Base-by-base conservation (phyloP, 1,140 invertebrate genomes). In the Geopemphigus sp. region DNA sequence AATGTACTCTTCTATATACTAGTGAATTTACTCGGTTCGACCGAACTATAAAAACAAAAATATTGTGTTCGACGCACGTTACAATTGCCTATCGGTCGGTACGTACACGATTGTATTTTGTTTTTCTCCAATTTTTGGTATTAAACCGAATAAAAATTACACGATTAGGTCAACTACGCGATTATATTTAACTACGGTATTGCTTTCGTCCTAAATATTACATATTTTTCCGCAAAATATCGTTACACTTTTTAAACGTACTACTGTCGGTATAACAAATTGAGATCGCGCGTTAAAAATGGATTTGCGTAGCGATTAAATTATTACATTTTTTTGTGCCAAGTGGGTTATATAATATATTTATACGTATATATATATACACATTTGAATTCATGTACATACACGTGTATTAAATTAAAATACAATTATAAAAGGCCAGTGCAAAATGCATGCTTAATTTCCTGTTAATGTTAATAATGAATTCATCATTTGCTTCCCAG, bases 391-490 rank as follows among this genome's bases (percentile, higher is more conserved):
- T 22, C 14, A 59, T 63, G 8, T 39, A 39, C 32, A 39, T 8
- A 39, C 32, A 39, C 32, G 8, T 8, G 8, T 8, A 45, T 61
- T 45, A 61, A 78, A 78, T 47, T 50, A 61, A 61, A 78, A 26
- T 63, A 78, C 50, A 78, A 63, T 78, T 78, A 78, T 78, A 78
- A 78, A 78, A 78, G 54, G 74, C 74, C 57, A 78, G 74, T 78
- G 74, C 74, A 78, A 78, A 78, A 78, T 78, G 74, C 74, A 78
- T 78, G 74, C 56, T 78, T 61, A 78, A 78, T 78, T 78, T 78
- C 74, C 74, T 78, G 74, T 78, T 61, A 61, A 61, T 78, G 57
- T 78, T 61, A 47, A 56, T 68, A 57, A 57, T 76, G 53, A 76
- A 57, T 61, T 61, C 57, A 78, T 78, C 57, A 61, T 78, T 78